Evolutionary conservation across 2,797 vertebrate species (phyloP).

Genomic region (Dallia pectoralis): DNA sequence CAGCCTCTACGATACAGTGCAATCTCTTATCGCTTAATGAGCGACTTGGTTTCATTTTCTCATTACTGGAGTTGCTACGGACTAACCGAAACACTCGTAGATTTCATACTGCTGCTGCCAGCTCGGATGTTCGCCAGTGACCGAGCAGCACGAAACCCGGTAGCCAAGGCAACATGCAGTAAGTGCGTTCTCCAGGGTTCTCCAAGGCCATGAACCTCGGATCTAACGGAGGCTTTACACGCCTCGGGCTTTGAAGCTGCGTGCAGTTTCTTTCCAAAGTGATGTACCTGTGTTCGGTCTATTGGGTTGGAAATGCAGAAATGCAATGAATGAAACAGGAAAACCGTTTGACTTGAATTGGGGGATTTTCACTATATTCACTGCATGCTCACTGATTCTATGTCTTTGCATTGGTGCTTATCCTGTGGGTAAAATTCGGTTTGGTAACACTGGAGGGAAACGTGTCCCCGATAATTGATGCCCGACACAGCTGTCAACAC

Average conservation of each 20-base stretch:
- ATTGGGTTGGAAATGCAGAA: no score
- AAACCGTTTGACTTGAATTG: no score
- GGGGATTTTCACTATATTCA: no score
- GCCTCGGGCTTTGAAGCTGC: background rate
- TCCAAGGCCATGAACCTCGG: background rate
- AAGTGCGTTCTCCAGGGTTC: background rate
- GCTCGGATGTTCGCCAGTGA: constrained; percentile 20
- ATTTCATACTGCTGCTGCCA: constrained; percentile 31
- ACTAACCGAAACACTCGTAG: constrained; percentile 21
- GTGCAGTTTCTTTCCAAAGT: background rate
- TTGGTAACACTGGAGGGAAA: no score
- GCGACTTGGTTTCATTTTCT: constrained; percentile 28
- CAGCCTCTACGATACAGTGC: background rate
- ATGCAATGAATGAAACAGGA: no score
- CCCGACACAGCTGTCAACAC: background rate
- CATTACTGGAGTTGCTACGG: constrained; percentile 42
- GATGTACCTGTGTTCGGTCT: no score
- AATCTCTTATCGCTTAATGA: background rate
- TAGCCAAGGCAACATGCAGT: background rate
- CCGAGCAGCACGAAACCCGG: constrained; percentile 12
- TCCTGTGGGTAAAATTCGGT: no score
- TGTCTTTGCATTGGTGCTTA: no score
- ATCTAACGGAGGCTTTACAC: background rate
- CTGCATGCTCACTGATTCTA: no score
- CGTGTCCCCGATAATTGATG: no score